These are phyloP conservation scores for Sminthopsis crassicaudata DNA, from an alignment of 2,113 vertebrate species.

Conservation along the genomic window DNA sequence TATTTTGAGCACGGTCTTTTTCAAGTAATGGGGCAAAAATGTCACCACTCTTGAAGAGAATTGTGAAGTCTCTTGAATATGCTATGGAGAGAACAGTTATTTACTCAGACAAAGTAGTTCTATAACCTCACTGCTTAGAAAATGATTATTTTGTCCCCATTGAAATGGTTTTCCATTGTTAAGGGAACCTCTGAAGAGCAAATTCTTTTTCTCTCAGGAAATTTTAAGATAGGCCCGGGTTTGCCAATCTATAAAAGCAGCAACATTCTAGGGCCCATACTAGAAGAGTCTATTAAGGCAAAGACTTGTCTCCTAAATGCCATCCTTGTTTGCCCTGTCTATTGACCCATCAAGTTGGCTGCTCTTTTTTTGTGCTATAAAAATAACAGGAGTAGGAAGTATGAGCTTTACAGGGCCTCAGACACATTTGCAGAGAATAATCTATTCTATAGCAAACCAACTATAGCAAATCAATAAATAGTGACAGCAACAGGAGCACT, in stretches of 20 bases:
- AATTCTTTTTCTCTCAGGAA: slow-evolving; percentile 43
- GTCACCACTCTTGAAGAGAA: slow-evolving; percentile 21
- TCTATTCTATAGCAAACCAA: not conserved
- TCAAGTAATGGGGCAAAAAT: not conserved
- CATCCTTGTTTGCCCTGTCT: slow-evolving; percentile 43
- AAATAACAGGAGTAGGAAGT: slow-evolving; percentile 2
- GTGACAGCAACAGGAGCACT: not conserved
- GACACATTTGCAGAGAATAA: not conserved
- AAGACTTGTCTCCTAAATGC: not conserved
- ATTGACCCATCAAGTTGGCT: slow-evolving; percentile 19
- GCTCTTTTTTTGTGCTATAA: slow-evolving; percentile 30
- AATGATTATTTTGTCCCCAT: slow-evolving; percentile 29
- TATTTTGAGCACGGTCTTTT: slow-evolving; percentile 8
- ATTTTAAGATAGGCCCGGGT: not conserved
- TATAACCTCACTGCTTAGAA: slow-evolving; percentile 32
- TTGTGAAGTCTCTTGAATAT: slow-evolving; percentile 16
- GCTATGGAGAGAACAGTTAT: slow-evolving; percentile 30
- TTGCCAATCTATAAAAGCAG: not conserved
- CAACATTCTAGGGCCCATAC: slow-evolving; percentile 8
- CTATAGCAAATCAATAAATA: not conserved
- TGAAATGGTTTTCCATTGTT: slow-evolving; percentile 39
- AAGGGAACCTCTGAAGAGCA: not conserved
- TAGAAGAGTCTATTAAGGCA: not conserved
- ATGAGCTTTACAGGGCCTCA: not conserved
- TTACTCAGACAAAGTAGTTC: slow-evolving; percentile 37